Conservation (phyloP, 2,113 vertebrate genomes). For the Struthio camelus region DNA sequence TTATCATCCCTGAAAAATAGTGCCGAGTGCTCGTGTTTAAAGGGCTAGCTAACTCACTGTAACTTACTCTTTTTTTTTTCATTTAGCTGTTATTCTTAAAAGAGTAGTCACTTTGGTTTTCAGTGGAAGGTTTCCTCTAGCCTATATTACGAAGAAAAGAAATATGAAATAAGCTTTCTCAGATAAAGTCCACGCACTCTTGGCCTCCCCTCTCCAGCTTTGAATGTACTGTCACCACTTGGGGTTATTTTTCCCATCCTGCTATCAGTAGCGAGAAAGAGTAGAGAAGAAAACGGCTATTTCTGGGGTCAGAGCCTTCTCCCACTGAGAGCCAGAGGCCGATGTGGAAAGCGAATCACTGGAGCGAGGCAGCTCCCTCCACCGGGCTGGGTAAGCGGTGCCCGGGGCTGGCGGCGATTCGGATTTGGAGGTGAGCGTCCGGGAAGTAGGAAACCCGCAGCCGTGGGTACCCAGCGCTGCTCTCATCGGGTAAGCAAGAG, state of each 20-base stretch:
- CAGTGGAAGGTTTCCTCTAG: not conserved
- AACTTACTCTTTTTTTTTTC: not conserved
- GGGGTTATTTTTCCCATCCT: not conserved
- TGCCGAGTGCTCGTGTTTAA: not conserved
- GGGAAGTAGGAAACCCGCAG: fast-evolving
- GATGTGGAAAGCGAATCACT: not conserved
- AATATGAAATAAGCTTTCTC: not conserved
- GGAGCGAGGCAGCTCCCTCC: not conserved
- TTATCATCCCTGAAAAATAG: not conserved
- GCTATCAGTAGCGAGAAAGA: not conserved
- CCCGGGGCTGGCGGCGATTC: no score
- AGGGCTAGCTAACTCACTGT: not conserved
- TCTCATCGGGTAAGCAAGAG: not conserved
- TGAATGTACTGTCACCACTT: not conserved
- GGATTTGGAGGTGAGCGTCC: not conserved
- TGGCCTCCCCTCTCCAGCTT: not conserved
- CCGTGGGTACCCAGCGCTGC: fast-evolving
- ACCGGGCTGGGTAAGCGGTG: not conserved
- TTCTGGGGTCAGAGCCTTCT: not conserved
- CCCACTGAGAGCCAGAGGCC: not conserved
- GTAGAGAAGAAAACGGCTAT: not conserved
- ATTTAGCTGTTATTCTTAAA: not conserved
- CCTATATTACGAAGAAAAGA: not conserved
- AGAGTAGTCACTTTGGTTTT: not conserved
- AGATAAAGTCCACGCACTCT: fast-evolving